phyloP scores from a whole-genome alignment of 2,797 vertebrate species.

The Paguma larvata region DNA sequence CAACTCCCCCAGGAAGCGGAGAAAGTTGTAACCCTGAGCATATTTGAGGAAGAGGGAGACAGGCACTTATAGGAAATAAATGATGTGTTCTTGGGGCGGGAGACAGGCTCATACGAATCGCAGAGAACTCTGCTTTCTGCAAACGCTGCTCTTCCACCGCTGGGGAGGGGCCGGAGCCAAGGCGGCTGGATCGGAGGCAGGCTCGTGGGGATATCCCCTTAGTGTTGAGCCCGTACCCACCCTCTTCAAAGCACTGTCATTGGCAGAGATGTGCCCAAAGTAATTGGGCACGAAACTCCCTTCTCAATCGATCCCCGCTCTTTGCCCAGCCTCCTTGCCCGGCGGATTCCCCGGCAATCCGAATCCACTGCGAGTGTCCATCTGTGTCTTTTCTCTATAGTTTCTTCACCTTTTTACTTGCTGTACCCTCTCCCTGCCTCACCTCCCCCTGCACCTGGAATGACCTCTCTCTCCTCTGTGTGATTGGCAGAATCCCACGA shows the following conservation, averaged over 20 bases:
- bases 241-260: rapidly evolving
- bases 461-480: background rate
- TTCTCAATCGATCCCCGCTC: rapidly evolving
- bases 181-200: background rate
- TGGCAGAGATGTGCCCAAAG: background rate
- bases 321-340: background rate
- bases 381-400: background rate
- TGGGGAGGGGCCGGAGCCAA: background rate
- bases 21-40: constrained; percentile 73
- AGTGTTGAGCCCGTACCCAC: rapidly evolving
- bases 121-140: constrained; percentile 60
- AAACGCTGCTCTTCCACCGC: background rate
- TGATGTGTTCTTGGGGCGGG: constrained; percentile 41
- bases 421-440: too few species aligned
- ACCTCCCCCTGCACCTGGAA: background rate
- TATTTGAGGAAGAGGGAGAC: constrained; percentile 63
- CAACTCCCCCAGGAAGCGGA: constrained; percentile 66
- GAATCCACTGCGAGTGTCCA: rapidly evolving
- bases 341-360: rapidly evolving
- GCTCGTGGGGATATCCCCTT: rapidly evolving
- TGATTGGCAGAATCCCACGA: background rate
- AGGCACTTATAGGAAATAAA: constrained; percentile 69
- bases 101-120: constrained; percentile 41
- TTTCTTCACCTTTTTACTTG: background rate
- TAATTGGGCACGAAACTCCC: rapidly evolving